A percentile compares a stretch with the other conserved stretches of the same genome.
Evolutionary conservation across 2,113 vertebrate species (phyloP).

Genomic region (Nanorana parkeri): DNA sequence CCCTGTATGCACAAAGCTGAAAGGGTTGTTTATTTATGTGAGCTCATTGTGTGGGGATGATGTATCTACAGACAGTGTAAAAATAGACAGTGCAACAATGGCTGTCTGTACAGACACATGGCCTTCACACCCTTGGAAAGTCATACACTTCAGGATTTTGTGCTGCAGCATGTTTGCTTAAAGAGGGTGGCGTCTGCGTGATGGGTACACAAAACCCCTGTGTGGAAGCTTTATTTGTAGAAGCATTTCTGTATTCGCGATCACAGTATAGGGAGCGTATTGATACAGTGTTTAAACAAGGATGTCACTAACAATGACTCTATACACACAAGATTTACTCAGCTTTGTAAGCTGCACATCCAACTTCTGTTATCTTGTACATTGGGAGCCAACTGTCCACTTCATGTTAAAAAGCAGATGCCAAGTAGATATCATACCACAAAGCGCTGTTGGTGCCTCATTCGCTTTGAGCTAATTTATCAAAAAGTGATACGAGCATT

Average conservation of each 20-base stretch:
- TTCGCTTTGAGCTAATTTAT: too few relatives aligned
- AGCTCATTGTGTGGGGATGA: slow-evolving; percentile 53
- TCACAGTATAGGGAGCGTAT: slow-evolving; percentile 19
- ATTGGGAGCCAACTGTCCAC: background rate
- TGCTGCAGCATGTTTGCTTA: slow-evolving; percentile 38
- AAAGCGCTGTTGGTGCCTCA: too few relatives aligned
- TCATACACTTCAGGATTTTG: slow-evolving; percentile 24
- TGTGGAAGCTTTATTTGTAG: slow-evolving; percentile 52
- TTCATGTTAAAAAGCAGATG: background rate
- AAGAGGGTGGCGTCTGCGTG: background rate
- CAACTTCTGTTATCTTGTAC: background rate
- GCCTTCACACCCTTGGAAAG: slow-evolving; percentile 35
- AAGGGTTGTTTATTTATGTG: slow-evolving; percentile 47
- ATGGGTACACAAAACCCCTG: slow-evolving; percentile 49
- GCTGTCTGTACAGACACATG: slow-evolving; percentile 43
- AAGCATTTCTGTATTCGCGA: slow-evolving; percentile 48
- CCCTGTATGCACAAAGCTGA: slow-evolving; percentile 20
- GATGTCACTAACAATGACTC: slow-evolving; percentile 37
- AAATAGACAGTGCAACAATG: slow-evolving; percentile 55
- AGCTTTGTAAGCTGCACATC: slow-evolving; percentile 1
- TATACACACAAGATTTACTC: slow-evolving; percentile 30
- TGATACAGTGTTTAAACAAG: slow-evolving; percentile 46
- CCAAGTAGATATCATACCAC: too few relatives aligned
- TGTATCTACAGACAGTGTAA: slow-evolving; percentile 53
- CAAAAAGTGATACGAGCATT: too few relatives aligned